A percentile compares a stretch with the other conserved stretches of the same genome.
Conservation (phyloP, 1,140 invertebrate genomes). For the Brachionus rotundiformis region DNA sequence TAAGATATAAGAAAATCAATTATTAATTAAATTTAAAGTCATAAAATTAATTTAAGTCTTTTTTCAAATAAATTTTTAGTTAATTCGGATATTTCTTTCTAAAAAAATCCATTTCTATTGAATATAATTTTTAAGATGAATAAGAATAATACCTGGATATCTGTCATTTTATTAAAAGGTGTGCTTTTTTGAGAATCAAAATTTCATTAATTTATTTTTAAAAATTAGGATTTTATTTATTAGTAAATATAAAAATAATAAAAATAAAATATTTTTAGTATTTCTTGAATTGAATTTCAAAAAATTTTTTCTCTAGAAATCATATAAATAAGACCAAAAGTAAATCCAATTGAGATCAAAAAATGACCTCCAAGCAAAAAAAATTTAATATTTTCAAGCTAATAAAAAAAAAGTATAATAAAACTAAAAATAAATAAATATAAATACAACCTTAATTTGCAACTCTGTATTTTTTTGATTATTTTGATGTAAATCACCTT, state of each 20-base stretch:
- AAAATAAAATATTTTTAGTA: not conserved
- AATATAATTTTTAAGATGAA: too few relatives aligned
- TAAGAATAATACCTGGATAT: too few relatives aligned
- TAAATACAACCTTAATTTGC: conserved; percentile 37
- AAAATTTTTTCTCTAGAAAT: conserved; percentile 41
- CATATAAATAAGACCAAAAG: conserved; percentile 38
- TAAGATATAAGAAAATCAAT: too few relatives aligned
- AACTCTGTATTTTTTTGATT: not conserved
- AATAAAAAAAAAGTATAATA: not conserved
- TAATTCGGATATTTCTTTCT: too few relatives aligned
- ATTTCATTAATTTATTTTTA: too few relatives aligned
- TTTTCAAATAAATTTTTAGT: too few relatives aligned
- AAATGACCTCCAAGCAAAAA: not conserved
- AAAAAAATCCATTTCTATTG: too few relatives aligned
- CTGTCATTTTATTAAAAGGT: too few relatives aligned
- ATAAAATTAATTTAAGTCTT: too few relatives aligned
- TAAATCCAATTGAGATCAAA: conserved; percentile 5
- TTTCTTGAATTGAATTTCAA: not conserved
- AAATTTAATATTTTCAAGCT: conserved; percentile 40
- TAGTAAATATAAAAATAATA: not conserved
- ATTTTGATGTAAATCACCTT: not conserved
- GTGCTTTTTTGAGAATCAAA: too few relatives aligned
- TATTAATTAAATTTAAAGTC: too few relatives aligned
- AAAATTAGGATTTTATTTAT: not conserved
- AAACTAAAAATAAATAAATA: too few relatives aligned